Conservation (phyloP, 30 jellyfish, hydroid and myxozoan species). For the Hydra vulgaris region DNA sequence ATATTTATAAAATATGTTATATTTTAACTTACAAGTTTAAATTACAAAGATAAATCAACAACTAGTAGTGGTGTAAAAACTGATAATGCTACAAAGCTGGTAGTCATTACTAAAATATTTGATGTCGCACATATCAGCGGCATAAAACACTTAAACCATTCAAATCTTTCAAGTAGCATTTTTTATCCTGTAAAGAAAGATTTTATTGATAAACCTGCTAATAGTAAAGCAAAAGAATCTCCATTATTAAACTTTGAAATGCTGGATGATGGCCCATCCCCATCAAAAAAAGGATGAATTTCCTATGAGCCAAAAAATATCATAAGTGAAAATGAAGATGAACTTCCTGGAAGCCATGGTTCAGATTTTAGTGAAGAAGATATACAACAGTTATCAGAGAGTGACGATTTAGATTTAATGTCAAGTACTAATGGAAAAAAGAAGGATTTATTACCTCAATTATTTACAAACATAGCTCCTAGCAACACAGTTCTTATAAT, state of each 20-base stretch:
- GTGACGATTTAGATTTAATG: slow-evolving; percentile 17
- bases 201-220: background rate
- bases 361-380: slow-evolving; percentile 32
- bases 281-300: background rate
- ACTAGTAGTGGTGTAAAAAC: background rate
- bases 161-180: background rate
- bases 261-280: background rate
- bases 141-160: background rate
- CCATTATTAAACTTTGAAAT: background rate
- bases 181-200: background rate
- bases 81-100: background rate
- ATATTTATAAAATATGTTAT: too few species aligned
- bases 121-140: background rate
- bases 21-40: background rate
- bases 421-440: background rate
- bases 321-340: slow-evolving; percentile 54
- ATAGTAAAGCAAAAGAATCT: background rate
- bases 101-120: background rate
- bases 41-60: background rate
- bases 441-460: background rate
- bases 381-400: slow-evolving; percentile 30
- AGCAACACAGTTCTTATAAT: too few species aligned
- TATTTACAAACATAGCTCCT: background rate
- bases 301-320: background rate
- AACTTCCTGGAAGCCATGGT: slow-evolving; percentile 90